phyloP scores from a whole-genome alignment of 2,797 vertebrate species.

The Heteromormyrus szaboi region DNA sequence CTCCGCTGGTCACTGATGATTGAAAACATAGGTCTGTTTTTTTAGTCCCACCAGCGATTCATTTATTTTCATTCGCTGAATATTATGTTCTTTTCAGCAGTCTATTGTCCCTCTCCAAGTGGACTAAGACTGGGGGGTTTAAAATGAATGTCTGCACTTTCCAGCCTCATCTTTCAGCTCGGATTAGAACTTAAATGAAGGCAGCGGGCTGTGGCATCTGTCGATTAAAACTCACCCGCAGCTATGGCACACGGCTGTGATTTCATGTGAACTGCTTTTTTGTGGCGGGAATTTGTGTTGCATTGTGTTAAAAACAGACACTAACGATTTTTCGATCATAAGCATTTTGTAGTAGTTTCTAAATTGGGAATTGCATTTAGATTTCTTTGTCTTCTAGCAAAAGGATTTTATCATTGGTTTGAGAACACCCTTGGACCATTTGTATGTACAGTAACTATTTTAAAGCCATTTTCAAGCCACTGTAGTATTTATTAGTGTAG shows the following conservation, averaged over 20 bases:
- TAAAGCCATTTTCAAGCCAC: neutral
- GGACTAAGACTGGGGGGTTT: neutral
- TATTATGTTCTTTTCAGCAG: neutral
- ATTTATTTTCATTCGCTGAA: neutral
- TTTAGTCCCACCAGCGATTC: neutral
- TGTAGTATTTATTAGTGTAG: neutral
- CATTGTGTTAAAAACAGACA: neutral
- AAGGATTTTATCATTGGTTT: neutral
- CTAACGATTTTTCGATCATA: neutral
- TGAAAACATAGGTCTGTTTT: neutral
- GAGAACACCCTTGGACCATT: neutral
- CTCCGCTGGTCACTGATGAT: neutral
- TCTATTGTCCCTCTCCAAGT: neutral
- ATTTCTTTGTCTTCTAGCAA: neutral
- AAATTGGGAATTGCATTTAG: neutral
- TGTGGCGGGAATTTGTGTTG: neutral
- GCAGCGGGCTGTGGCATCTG: neutral
- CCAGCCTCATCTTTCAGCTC: neutral
- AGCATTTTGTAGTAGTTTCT: neutral
- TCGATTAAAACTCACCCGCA: neutral
- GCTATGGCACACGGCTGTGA: neutral
- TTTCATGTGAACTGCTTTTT: neutral
- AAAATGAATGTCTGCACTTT: neutral
- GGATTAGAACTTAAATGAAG: neutral
- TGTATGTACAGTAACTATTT: neutral